Base-by-base conservation (phyloP, 2,888 invertebrate genomes). In the Lasiommata megera region DNA sequence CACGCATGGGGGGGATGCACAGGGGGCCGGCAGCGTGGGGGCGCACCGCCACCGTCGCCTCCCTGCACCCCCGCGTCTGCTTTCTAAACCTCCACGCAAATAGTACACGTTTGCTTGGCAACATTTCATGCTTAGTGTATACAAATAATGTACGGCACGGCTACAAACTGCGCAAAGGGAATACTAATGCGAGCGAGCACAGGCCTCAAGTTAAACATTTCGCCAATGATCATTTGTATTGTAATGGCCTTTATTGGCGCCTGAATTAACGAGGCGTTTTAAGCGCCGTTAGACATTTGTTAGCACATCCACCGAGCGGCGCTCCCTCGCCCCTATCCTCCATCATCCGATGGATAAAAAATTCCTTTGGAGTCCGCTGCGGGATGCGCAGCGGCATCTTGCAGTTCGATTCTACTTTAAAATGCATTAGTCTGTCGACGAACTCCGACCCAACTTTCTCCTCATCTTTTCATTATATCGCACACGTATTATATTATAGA, bases 101-200 rank as follows among this genome's bases (percentile, higher is more conserved):
- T 85, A 88, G 83, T 85, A 84, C 87, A 83, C 84, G 88, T 88
- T 88, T 89, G 88, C 88, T 89, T 87, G 88, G 87, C 87, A 87
- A 89, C 88, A 89, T 88, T 88, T 90, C 89, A 89, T 88, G 86
- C 89, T 90, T 89, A 90, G 84, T 84, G 85, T 88, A 84, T 86
- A 88, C 88, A 89, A 89, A 88, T 89, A 88, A 86, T 86, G 87
- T 84, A 83, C 79, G 82, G 82, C 73, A 72, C 77, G 74, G 82
- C 79, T 83, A 82, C 83, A 80, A 84, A 84, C 84, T 80, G 79
- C 76, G 83, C 80, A 84, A 84, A 86, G 84, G 81, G 85, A 86
- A 88, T 84, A 81, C 79, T 80, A 80, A 80, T 82, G 79, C 76
- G 77, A 77, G 76, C 70, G 65, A 72, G 74, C 69, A 74, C 71